Percentiles rank a stretch among this genome's conserved stretches.
phyloP scores from a whole-genome alignment of 2,888 invertebrate genomes.

The Tipula lateralis region DNA sequence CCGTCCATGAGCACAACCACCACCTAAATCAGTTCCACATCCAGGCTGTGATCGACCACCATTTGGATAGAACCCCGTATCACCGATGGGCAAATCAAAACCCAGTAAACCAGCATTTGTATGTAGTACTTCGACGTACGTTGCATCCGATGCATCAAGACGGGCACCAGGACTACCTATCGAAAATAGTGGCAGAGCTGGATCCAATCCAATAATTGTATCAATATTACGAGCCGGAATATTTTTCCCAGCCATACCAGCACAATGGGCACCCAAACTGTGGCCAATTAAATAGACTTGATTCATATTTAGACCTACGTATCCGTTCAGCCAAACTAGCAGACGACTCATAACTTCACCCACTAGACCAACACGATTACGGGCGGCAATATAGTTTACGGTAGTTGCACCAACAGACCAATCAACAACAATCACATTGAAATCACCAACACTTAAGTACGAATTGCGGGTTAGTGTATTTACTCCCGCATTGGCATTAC shows the following conservation, averaged over 20 bases:
- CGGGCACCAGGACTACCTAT: background rate
- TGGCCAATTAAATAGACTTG: conserved; percentile 54
- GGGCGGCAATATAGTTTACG: conserved; percentile 55
- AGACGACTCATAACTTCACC: background rate
- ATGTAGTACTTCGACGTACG: background rate
- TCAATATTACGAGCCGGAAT: conserved; percentile 49
- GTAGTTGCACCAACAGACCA: conserved; percentile 56
- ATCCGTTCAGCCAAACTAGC: background rate
- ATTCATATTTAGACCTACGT: conserved; percentile 46
- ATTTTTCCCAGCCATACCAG: conserved; percentile 55
- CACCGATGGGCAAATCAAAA: conserved; percentile 42
- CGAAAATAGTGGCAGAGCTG: background rate
- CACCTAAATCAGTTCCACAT: conserved; percentile 38
- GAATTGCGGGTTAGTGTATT: conserved; percentile 40
- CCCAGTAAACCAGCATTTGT: conserved; percentile 42
- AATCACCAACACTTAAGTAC: conserved; percentile 53
- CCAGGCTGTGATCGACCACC: conserved; percentile 46
- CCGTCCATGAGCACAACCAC: conserved; percentile 42
- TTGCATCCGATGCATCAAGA: background rate
- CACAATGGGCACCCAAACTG: conserved; percentile 57
- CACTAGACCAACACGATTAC: conserved; percentile 46
- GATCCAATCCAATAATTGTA: conserved; percentile 32
- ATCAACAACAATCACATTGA: conserved; percentile 59
- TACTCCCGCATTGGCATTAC: conserved; percentile 37
- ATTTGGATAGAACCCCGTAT: conserved; percentile 48